phyloP scores from a whole-genome alignment of 2,888 invertebrate species.

The Spisula solida region DNA sequence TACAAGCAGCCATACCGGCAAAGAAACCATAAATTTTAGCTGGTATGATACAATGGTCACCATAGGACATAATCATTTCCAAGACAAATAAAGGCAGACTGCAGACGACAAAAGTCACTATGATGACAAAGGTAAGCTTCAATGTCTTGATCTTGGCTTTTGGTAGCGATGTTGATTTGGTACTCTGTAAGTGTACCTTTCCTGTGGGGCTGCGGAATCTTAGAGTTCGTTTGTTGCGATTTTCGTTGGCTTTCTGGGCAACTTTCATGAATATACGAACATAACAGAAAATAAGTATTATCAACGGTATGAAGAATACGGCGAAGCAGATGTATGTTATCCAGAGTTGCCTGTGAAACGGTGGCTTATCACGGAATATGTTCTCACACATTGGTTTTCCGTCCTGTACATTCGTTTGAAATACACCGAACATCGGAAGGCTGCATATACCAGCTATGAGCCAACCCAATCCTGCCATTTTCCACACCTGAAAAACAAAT shows the following conservation, averaged over 20 bases:
- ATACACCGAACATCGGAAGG: slow-evolving; percentile 82
- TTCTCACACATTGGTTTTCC: slow-evolving; percentile 83
- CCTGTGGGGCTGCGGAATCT: slow-evolving; percentile 76
- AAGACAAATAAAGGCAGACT: slow-evolving; percentile 85
- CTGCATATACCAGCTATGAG: slow-evolving; percentile 78
- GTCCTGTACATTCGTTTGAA: slow-evolving; percentile 74
- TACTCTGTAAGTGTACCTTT: slow-evolving; percentile 84
- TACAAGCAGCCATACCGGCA: slow-evolving; percentile 85
- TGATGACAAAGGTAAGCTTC: slow-evolving; percentile 87
- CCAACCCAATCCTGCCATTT: slow-evolving; percentile 83
- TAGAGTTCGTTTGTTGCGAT: slow-evolving; percentile 56
- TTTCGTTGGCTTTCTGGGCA: slow-evolving; percentile 79
- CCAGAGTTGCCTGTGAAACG: slow-evolving; percentile 82
- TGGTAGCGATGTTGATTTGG: slow-evolving; percentile 68
- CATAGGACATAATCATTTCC: slow-evolving; percentile 86
- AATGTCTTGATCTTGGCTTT: slow-evolving; percentile 87
- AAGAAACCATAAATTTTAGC: slow-evolving; percentile 79
- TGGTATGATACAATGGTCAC: slow-evolving; percentile 78
- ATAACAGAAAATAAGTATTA: slow-evolving; percentile 84
- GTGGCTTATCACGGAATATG: slow-evolving; percentile 81
- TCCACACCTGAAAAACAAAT: slow-evolving; percentile 65
- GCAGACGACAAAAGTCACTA: slow-evolving; percentile 82
- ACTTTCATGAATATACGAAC: slow-evolving; percentile 86
- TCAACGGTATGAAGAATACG: slow-evolving; percentile 84
- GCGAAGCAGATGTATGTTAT: slow-evolving; percentile 79